Base-by-base conservation (phyloP, 2,797 vertebrate genomes). In the Poeciliopsis turneri region DNA sequence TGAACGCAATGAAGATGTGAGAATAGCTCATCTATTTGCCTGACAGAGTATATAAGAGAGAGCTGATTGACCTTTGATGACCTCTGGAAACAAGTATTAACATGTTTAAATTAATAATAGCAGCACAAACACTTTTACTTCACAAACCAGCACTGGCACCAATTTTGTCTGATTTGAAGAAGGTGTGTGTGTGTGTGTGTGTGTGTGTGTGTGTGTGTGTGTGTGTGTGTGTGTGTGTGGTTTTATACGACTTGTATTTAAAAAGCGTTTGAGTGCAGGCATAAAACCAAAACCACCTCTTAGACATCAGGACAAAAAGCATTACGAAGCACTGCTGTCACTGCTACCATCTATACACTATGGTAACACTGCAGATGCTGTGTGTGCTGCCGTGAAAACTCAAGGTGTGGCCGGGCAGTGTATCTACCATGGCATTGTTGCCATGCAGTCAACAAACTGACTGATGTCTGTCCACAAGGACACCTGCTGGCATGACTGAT, bases 391-490 rank as follows among this genome's bases (percentile, higher is more conserved):
- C 25, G 23, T 55, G 25, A 25, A 55, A 55, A 55, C 25, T 12
- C 25, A 55, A 55, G 25, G 53, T 1, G 25, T n/a, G 53, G 53
- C 53, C 10, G 4, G 25, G 4, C 25, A n/a, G 53, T n/a, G 53
- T 4, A n/a, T 12, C 25, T 55, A n/a, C 53, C 53, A 55, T 25
- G 53, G 53, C 53, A 25, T 55, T 55, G 53, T 55, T 55, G 53
- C 53, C 53, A 55, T 55, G 25, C 25, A 55, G 25, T 55, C 9
- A 25, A 55, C 53, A 55, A 55, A 55, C 53, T 55, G 25, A n/a
- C 53, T 55, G 53, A 55, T n/a, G 72, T 75, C 78, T 75, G 69
- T 82, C 80, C 81, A 72, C 75, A 55, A 84, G 81, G 86, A 86
- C 75, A 84, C 79, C 55, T 73, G 74, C 68, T 76, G 71, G 82